Conservation (phyloP, 2,113 vertebrate species). For the Neogale vison region DNA sequence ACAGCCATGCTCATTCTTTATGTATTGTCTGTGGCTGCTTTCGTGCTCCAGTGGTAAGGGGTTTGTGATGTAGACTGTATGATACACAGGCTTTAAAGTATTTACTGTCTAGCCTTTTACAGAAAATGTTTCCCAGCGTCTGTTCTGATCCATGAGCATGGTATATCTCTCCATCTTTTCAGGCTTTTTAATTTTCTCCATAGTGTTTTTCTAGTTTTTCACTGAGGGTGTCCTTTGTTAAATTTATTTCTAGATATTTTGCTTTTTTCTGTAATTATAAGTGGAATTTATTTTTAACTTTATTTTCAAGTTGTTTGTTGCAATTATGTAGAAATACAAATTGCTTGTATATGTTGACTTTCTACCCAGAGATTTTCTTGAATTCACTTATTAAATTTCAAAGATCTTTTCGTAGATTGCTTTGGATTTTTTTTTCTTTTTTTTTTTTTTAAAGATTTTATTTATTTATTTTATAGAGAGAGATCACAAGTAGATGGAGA, state of each 20-base stretch:
- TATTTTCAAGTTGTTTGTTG: background rate
- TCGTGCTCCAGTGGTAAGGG: background rate
- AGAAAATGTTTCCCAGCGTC: background rate
- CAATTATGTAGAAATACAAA: background rate
- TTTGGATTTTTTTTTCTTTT: background rate
- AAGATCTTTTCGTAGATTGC: background rate
- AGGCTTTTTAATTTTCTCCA: background rate
- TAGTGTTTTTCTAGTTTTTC: background rate
- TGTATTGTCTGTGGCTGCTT: background rate
- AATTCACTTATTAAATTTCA: background rate
- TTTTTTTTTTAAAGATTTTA: no score
- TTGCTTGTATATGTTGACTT: background rate
- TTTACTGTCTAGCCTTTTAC: background rate
- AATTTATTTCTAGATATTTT: background rate
- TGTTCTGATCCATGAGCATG: background rate
- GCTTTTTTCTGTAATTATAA: background rate
- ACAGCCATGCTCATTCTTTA: background rate
- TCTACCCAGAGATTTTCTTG: background rate
- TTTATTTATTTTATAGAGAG: no score
- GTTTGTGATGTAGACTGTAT: background rate
- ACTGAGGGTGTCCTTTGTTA: background rate
- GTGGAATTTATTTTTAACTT: constrained; percentile 25
- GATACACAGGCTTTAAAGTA: background rate
- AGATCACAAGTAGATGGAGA: no score
- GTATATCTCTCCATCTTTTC: background rate